Conservation (phyloP, 2,113 vertebrate species). For the Pogona vitticeps region DNA sequence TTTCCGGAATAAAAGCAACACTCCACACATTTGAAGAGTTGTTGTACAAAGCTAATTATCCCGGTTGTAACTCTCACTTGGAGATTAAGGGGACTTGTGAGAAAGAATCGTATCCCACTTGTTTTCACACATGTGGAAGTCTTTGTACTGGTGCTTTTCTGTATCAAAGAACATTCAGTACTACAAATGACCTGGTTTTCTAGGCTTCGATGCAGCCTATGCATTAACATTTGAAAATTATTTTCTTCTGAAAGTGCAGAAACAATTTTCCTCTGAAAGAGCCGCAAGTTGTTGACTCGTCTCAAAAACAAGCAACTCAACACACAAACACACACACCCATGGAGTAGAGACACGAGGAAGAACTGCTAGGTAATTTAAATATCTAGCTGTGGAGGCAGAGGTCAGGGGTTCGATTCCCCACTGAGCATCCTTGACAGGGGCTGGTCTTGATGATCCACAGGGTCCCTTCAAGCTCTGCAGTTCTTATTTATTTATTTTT, state of each 20-base stretch:
- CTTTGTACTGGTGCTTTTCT: neutral
- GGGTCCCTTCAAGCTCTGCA: too few species aligned
- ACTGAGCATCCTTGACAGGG: too few species aligned
- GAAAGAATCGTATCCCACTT: neutral
- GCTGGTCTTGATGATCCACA: too few species aligned
- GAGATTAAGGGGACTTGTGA: neutral
- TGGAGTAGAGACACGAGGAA: neutral
- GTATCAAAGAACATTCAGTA: neutral
- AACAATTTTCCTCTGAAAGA: neutral
- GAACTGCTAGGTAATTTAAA: neutral
- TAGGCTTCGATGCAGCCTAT: neutral
- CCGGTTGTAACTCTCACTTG: neutral
- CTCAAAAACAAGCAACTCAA: neutral
- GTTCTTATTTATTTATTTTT: too few species aligned
- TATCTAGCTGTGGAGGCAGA: too few species aligned
- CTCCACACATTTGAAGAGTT: neutral
- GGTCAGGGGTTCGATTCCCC: too few species aligned
- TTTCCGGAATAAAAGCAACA: neutral
- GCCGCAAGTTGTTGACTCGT: neutral
- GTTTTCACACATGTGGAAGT: neutral
- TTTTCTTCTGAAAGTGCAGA: neutral
- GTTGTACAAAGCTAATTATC: neutral
- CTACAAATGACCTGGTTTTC: neutral
- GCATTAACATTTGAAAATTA: neutral
- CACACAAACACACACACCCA: neutral